These are phyloP conservation scores for Felis catus DNA, from an alignment of 2,113 vertebrate species.

Conservation along the genomic window DNA sequence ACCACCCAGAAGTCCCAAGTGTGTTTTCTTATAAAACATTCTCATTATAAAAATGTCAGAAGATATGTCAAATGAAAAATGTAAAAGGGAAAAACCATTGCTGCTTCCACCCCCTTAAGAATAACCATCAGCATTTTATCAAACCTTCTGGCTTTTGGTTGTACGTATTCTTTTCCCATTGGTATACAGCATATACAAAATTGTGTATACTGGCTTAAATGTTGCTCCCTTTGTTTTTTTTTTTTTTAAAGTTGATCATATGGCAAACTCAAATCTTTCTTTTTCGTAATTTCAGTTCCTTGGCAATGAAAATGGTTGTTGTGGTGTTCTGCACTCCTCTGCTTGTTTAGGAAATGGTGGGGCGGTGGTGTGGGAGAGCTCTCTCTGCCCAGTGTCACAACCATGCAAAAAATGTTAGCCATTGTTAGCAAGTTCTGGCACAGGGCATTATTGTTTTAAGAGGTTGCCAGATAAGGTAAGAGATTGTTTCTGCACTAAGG, in stretches of 20 bases:
- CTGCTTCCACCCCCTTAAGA: not conserved
- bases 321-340: not conserved
- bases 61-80: not conserved
- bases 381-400: not conserved
- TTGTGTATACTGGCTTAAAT: not conserved
- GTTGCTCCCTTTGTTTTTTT: not conserved
- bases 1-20: not conserved
- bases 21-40: not conserved
- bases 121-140: not conserved
- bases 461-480: conserved; percentile 44
- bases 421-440: conserved; percentile 51
- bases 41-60: conserved; percentile 7
- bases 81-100: not conserved
- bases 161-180: not conserved
- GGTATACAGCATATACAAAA: not conserved
- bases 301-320: not conserved
- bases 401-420: conserved; percentile 22
- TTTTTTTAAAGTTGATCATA: not conserved
- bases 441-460: conserved; percentile 35
- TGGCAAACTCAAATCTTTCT: not conserved
- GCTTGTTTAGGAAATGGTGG: not conserved
- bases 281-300: conserved; percentile 2
- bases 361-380: not conserved
- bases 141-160: not conserved
- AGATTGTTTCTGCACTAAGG: not conserved